phyloP scores from a whole-genome alignment of 2,888 invertebrate genomes.

The Microplitis deprimator region DNA sequence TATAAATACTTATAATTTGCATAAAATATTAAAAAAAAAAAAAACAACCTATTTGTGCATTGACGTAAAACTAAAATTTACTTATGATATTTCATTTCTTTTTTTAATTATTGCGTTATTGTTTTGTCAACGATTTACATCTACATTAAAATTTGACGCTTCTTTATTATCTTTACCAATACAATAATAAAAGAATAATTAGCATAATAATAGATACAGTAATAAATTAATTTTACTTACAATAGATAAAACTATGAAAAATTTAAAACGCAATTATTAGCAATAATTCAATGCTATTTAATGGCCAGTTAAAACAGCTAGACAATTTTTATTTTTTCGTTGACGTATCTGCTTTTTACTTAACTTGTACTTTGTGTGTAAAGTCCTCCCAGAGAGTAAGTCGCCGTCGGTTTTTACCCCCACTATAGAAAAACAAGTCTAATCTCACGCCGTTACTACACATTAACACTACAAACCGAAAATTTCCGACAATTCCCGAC shows the following conservation, averaged over 20 bases:
- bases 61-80: constrained; percentile 5
- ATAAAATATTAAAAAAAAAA: constrained; percentile 20
- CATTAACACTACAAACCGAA: too few species aligned
- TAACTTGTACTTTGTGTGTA: background rate
- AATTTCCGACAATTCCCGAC: too few species aligned
- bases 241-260: background rate
- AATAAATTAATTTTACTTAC: constrained; percentile 6
- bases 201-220: background rate
- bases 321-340: background rate
- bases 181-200: background rate
- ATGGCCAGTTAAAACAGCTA: background rate
- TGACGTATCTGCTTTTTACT: constrained; percentile 9
- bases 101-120: constrained; percentile 13
- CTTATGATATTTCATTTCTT: background rate
- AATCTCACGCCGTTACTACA: too few species aligned
- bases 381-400: too few species aligned
- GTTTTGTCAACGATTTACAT: constrained; percentile 21
- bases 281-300: background rate
- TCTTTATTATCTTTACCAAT: background rate
- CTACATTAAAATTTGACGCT: constrained; percentile 10
- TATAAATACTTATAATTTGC: constrained; percentile 18
- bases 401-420: too few species aligned
- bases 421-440: too few species aligned
- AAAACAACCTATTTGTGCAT: background rate
- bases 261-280: background rate